A percentile compares a stretch with the other conserved stretches of the same genome.
Conservation (phyloP, 1,140 invertebrate genomes). For the Uloborus diversus region DNA sequence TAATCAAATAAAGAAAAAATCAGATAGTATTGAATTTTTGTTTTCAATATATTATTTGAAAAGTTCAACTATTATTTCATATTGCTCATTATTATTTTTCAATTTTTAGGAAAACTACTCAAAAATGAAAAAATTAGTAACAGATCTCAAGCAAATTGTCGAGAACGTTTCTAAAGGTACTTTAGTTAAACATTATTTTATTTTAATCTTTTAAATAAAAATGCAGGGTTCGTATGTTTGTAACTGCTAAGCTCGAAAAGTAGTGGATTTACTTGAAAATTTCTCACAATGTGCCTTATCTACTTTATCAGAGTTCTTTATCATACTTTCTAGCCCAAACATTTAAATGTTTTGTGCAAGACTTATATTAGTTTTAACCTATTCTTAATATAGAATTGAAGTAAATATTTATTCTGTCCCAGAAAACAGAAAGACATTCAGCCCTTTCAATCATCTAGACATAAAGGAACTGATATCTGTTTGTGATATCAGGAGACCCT, state of each 20-base stretch:
- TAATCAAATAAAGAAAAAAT: neutral
- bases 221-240: too few relatives aligned
- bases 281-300: neutral
- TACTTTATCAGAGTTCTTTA: neutral
- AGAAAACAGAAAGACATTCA: too few relatives aligned
- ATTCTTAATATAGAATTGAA: too few relatives aligned
- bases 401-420: too few relatives aligned
- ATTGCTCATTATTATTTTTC: constrained; percentile 59
- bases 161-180: constrained; percentile 75
- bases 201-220: neutral
- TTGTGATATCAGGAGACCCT: too few relatives aligned
- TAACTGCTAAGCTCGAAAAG: too few relatives aligned
- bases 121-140: constrained; percentile 79
- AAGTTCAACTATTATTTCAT: neutral
- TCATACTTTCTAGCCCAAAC: too few relatives aligned
- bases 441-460: too few relatives aligned
- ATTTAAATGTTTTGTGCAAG: too few relatives aligned
- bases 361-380: too few relatives aligned
- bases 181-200: neutral
- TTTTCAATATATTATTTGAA: constrained; percentile 8
- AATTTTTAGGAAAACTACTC: constrained; percentile 77
- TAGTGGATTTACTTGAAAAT: neutral
- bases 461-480: too few relatives aligned
- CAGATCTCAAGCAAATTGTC: constrained; percentile 75
- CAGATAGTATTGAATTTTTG: too few relatives aligned